Conservation (phyloP, 2,113 vertebrate species). For the Cavia porcellus region DNA sequence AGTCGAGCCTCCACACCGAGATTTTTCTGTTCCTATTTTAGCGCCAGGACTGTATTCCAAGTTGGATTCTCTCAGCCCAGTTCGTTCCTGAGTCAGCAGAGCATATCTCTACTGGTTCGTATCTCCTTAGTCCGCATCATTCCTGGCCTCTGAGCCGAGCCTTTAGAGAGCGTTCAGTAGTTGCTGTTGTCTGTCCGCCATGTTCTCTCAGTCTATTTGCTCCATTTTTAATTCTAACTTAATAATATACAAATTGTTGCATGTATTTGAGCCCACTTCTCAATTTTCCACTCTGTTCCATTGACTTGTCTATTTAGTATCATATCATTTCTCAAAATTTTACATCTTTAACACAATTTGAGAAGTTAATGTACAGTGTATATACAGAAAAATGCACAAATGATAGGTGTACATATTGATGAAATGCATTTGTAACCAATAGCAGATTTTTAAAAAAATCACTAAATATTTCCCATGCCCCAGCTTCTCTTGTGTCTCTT, state of each 20-base stretch:
- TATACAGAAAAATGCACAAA: neutral
- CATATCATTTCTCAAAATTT: neutral
- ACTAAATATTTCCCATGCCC: neutral
- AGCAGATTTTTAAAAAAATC: neutral
- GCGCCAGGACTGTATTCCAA: too few relatives aligned
- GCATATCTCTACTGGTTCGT: too few relatives aligned
- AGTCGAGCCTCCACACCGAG: too few relatives aligned
- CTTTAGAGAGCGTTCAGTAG: too few relatives aligned
- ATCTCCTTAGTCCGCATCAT: too few relatives aligned
- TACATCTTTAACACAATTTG: neutral
- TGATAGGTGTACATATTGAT: neutral
- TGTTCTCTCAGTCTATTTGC: neutral
- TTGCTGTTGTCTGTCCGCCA: too few relatives aligned
- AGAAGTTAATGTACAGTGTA: neutral
- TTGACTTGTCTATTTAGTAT: neutral
- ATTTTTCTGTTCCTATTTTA: too few relatives aligned
- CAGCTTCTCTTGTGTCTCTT: neutral
- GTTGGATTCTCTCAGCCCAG: too few relatives aligned
- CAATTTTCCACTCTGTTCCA: neutral
- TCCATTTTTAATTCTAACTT: constrained; percentile 6
- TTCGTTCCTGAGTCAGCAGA: too few relatives aligned
- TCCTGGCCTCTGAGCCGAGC: too few relatives aligned
- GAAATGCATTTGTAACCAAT: neutral
- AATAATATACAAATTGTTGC: neutral
- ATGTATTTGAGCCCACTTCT: neutral